Base-by-base conservation (phyloP, 2,113 vertebrate species). In the Crypturellus undulatus region DNA sequence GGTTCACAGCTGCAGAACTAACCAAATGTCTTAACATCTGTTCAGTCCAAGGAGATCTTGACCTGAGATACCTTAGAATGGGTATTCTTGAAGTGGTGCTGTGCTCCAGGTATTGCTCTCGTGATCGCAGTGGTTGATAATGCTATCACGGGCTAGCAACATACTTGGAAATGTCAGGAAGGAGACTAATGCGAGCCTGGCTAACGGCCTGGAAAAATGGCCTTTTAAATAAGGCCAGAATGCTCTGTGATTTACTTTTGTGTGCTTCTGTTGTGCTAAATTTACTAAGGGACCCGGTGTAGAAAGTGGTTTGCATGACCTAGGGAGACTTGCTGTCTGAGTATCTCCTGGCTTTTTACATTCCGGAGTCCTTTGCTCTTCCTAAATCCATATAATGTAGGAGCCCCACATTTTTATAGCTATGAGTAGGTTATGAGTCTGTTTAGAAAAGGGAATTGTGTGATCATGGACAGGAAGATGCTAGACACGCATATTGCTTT, bases 401-500 rank as follows among this genome's bases (percentile, higher is more conserved):
- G 13, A 93, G 10, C 21, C 19, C 63, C 30, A 51, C 30, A 45
- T 64, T 70, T 63, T 84, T 82, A 52, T 21, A 52, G 51, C 38
- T 70, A 4, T 64, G 42, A 73, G 56, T 65, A 83, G 51, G 6
- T 30, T 64, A 5, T 60, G 79, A 52, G 20, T 84, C 16, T 64
- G 38, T 52, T 60, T 34, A 58, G 52, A 58, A 52, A 67, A 58
- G 26, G n/a, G 11, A 30, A 30, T 36, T 54, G 3, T 54, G 54
- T 63, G 76, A 45, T 68, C 52, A 47, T 9, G 1, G 6, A 2
- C 34, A 24, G 25, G 68, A 70, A 70, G 47, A 8, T 12, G 12
- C 21, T 89, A 88, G 63, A 93, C 64, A 86, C 47, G 62, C 32
- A 22, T 88, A 76, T 85, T 86, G 68, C 68, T 93, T 78, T 75